Evolutionary conservation across 2,797 vertebrate species (phyloP).

Genomic region (Paratrypauchen microcephalus): DNA sequence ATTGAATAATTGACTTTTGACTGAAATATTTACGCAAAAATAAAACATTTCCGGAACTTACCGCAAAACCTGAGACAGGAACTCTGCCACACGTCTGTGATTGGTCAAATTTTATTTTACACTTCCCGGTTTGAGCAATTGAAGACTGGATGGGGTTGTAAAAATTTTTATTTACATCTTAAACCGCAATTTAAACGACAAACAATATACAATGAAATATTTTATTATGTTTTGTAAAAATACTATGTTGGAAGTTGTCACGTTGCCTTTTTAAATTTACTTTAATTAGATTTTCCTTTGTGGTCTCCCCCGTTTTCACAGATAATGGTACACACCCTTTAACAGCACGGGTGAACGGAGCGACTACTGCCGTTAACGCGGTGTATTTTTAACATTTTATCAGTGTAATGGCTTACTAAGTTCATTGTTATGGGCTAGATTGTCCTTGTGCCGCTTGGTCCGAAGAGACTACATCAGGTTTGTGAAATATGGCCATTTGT

Average conservation of each 20-base stretch:
- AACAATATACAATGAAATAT: background rate
- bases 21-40: background rate
- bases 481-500: background rate
- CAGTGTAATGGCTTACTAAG: background rate
- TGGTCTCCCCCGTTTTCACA: fast-evolving
- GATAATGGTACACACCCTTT: slow-evolving; percentile 36
- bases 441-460: background rate
- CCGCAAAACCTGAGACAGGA: background rate
- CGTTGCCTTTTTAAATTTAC: background rate
- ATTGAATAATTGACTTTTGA: background rate
- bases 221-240: background rate
- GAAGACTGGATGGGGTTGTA: fast-evolving
- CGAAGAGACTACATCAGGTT: background rate
- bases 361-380: background rate
- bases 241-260: too few species aligned
- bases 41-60: background rate
- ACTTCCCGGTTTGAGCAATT: background rate
- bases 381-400: background rate
- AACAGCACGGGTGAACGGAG: slow-evolving; percentile 27
- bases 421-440: background rate
- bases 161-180: background rate
- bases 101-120: slow-evolving; percentile 15
- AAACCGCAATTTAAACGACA: background rate
- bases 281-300: background rate
- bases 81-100: slow-evolving; percentile 26